Conservation (phyloP, 2,797 vertebrate species). For the Gambelia wislizenii region DNA sequence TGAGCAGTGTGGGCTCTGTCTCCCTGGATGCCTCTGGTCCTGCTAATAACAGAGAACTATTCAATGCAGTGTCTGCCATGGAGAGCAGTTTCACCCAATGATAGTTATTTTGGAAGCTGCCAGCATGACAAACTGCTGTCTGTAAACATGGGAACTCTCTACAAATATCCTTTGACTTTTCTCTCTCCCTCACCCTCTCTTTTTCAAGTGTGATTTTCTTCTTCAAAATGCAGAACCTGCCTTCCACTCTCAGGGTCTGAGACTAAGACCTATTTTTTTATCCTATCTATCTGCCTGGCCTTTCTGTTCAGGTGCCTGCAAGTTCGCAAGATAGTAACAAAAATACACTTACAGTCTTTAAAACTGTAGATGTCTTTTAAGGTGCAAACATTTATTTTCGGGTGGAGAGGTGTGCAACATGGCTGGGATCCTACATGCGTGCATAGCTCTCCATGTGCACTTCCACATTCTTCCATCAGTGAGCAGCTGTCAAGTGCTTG, state of each 20-base stretch:
- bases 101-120: conserved; percentile 38
- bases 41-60: conserved; percentile 26
- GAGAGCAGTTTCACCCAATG: conserved; percentile 30
- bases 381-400: not conserved
- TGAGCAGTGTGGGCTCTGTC: not conserved
- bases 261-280: not conserved
- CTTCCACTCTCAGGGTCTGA: not conserved
- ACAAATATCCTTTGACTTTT: not conserved
- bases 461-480: no score
- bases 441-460: no score
- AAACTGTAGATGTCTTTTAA: not conserved
- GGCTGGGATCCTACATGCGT: no score
- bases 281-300: not conserved
- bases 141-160: conserved; percentile 24
- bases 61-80: not conserved
- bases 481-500: no score
- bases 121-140: conserved; percentile 31
- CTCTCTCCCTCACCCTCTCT: not conserved
- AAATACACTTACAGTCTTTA: not conserved
- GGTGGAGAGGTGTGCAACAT: not conserved
- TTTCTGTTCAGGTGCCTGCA: not conserved
- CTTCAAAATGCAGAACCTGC: not conserved
- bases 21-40: conserved; percentile 5
- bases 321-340: not conserved
- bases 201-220: not conserved